Base-by-base conservation (phyloP, 1,140 invertebrate genomes). In the Aricia agestis region DNA sequence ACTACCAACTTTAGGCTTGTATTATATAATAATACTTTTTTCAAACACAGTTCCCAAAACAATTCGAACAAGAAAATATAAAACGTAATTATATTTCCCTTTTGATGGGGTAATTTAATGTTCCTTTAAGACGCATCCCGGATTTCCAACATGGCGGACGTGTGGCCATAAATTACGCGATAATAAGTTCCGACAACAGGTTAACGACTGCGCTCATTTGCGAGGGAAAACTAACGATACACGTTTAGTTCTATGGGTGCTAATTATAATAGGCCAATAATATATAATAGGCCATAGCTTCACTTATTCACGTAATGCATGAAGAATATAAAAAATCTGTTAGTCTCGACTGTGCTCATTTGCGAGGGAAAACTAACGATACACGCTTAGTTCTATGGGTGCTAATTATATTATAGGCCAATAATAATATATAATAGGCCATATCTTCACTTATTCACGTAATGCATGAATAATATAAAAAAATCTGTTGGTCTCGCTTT, bases 171-270 rank as follows among this genome's bases (percentile, higher is more conserved):
- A 91, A 89, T 91, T 89, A 87, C 82, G 80, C 84, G 84, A 85
- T 91, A 89, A 91, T 89, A 89, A 87, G 84, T 87, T 86, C 74
- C 83, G 89, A 89, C 86, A 87, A 87, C 86, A 84, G 79, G 79
- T 87, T 89, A 90, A 90, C 85, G 87, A 87, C 81, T 82, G 73
- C 69, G 79, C 71, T 75, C 71, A 67, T 69, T 70, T 69, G 66
- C 6, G 58, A 59, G 17, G 17, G 17, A 25, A 52, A 52, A 52
- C 45, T 52, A 52, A 36, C 36, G 36, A 36, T 52, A 4, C 1
- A 13, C 45, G 11, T 52, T 52, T 52, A 52, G 45, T 52, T 52
- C 45, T 52, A 15, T 52, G 45, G 10, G 13, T 52, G 45, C 45
- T 52, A 52, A 52, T 52, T 52, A 52, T 52, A 52, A 52, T 52